Evolutionary conservation across 2,888 invertebrate species (phyloP), one percentile per base, ranked within the genome.

Genomic region (Mythimna vitellina): DNA sequence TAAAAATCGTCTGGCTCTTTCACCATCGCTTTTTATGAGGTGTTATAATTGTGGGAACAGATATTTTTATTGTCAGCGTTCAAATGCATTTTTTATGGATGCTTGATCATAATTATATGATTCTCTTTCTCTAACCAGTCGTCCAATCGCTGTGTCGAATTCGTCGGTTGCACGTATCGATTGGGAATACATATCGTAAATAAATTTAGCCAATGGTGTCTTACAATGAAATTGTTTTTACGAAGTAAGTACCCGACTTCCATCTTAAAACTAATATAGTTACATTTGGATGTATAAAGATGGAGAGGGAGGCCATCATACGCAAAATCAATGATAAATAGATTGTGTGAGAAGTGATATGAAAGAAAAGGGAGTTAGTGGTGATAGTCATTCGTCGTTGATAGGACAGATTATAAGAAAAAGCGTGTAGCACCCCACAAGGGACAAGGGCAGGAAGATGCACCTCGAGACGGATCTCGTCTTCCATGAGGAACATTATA

Each of bases 41-140:
- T 80, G 81, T 79, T 66, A 78, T 83, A 77, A 85, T 80, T 86
- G 87, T 86, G 83, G 65, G 87, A 85, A 79, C 70, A 32, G 14
- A 78, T 69, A 66, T 65, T 76, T 78, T 75, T 76, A 78, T 38
- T 68, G 82, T 82, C 46, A 57, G 78, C 65, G 67, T 76, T 76
- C 76, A 80, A 79, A 86, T 86, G 73, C 73, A 73, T 84, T 82
- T 73, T 51, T 49, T 78, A 80, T 68, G 73, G 70, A 29, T 49
- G 58, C 58, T 77, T 73, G 65, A 58, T 72, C 60, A 64, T 65
- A n/a, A n/a, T n/a, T n/a, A 73, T 38, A 73, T 38, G 60, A 65
- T 54, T 70, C 69, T 69, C 53, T 54, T 54, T 70, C 69, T 69
- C 53, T 54, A 70, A 81, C 60, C 29, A 63, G 60, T 68, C 49